phyloP scores from a whole-genome alignment of 2,888 invertebrate genomes.

The Bhutanitis thaidina region DNA sequence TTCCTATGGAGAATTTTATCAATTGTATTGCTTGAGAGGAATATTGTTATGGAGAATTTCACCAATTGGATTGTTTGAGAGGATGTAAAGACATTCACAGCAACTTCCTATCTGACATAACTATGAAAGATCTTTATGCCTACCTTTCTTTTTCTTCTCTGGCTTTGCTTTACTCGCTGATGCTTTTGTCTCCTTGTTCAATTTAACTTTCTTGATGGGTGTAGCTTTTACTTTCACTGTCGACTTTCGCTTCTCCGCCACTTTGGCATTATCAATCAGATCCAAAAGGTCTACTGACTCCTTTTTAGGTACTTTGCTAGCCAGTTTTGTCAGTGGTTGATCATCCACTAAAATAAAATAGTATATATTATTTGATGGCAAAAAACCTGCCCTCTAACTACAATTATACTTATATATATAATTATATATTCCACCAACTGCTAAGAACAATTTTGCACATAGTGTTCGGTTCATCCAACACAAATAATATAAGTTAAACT shows the following conservation, averaged over 20 bases:
- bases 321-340: constrained; percentile 60
- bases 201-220: constrained; percentile 52
- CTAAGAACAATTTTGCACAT: too few species aligned
- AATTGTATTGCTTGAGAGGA: too few species aligned
- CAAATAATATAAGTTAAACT: too few species aligned
- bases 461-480: too few species aligned
- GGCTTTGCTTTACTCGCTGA: constrained; percentile 53
- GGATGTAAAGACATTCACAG: constrained; percentile 35
- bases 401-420: too few species aligned
- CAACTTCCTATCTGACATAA: constrained; percentile 34
- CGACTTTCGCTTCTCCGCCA: constrained; percentile 57
- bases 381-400: too few species aligned
- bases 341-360: constrained; percentile 56
- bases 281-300: constrained; percentile 56
- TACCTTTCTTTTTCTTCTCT: constrained; percentile 74
- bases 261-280: constrained; percentile 50
- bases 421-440: too few species aligned
- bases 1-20: too few species aligned
- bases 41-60: too few species aligned
- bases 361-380: background rate
- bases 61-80: too few species aligned
- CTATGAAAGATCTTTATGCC: constrained; percentile 33
- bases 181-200: constrained; percentile 49
- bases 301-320: constrained; percentile 63
- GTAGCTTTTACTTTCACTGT: constrained; percentile 44